Evolutionary conservation across 2,888 invertebrate genomes (phyloP), one percentile per base, ranked within the genome.

Genomic region (Euphydryas editha): DNA sequence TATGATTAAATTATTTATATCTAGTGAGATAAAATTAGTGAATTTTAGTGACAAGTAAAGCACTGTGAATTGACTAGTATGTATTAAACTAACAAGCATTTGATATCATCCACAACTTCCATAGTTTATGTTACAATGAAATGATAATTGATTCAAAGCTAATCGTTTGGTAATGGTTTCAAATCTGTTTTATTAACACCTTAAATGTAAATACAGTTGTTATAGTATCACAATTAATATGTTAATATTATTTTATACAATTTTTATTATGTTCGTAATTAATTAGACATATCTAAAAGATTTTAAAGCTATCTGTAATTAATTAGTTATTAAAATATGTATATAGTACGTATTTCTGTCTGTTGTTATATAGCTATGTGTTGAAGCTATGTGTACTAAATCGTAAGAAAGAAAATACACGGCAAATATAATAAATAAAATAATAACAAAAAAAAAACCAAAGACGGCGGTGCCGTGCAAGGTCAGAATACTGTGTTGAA

Each of bases 201-300:
- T 44, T 44, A 44, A 2, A n/a, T 44, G 42, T 44, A 44, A n/a
- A 44, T 44, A n/a, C n/a, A n/a, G n/a, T 44, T 44, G 42, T n/a
- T n/a, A n/a, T 15, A 44, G 39, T 39, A 3, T 11, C n/a, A n/a
- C n/a, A 2, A 44, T 44, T n/a, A 44, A 3, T n/a, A 44, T 44
- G 42, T 0, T 44, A n/a, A 44, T n/a, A 44, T 44, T 44, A n/a
- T 44, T 44, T 44, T 3, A n/a, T 44, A 15, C 42, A 42, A 15
- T 5, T 4, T 15, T 15, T n/a, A n/a, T 42, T 42, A 42, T 42
- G 0, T 15, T 15, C 1, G 13, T n/a, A n/a, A 42, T 42, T 42
- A 42, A 42, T 42, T 42, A 4, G 15, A n/a, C 24, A 15, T 15
- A n/a, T 42, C 4, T 42, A n/a, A 11, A 11, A 3, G 37, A 15